phyloP scores from a whole-genome alignment of 2,797 vertebrate genomes.

The Hydrolagus colliei region DNA sequence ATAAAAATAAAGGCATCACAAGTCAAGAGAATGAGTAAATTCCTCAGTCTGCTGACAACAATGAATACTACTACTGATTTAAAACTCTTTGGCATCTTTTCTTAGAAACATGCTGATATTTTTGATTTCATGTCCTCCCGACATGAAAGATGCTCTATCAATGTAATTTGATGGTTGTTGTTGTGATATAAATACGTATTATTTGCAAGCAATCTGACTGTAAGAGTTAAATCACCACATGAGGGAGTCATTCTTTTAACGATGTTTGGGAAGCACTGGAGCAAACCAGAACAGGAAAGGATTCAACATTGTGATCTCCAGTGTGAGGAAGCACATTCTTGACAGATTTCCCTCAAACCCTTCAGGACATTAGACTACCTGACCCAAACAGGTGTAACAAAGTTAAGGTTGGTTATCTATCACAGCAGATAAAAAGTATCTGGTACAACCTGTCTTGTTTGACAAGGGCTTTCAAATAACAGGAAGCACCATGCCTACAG shows the following conservation, averaged over 20 bases:
- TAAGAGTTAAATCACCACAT: not conserved
- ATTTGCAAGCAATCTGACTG: no score
- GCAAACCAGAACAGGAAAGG: no score
- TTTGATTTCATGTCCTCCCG: no score
- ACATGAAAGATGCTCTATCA: no score
- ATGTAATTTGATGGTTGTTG: no score
- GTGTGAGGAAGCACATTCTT: not conserved
- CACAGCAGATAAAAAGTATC: not conserved
- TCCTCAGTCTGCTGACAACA: no score
- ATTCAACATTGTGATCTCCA: not conserved
- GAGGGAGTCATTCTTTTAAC: not conserved
- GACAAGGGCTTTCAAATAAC: not conserved
- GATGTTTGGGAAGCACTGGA: not conserved
- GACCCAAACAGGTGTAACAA: not conserved
- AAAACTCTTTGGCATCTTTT: no score
- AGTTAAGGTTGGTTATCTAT: constrained; percentile 16
- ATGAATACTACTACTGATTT: no score
- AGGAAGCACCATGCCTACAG: constrained; percentile 21
- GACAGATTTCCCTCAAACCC: not conserved
- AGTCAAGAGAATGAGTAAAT: no score
- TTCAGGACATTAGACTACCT: not conserved
- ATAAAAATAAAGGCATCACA: no score
- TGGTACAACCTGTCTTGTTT: not conserved
- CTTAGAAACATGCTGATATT: no score
- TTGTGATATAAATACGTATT: no score